These are phyloP conservation scores for Daubentonia madagascariensis DNA, from an alignment of 2,113 vertebrate species.

Conservation along the genomic window DNA sequence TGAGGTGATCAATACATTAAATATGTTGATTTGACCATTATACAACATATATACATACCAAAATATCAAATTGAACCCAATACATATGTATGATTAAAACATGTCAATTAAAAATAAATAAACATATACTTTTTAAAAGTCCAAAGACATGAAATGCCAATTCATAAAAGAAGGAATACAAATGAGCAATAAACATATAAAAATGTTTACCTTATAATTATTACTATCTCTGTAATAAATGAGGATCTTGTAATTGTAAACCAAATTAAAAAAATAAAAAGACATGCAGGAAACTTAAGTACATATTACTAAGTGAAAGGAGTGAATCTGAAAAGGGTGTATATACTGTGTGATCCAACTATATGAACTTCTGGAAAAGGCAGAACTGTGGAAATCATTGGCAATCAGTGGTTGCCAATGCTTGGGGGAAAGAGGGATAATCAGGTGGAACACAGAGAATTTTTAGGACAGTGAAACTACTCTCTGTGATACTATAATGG, in stretches of 20 bases:
- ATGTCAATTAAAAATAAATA: background rate
- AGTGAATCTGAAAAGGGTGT: background rate
- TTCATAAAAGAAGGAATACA: background rate
- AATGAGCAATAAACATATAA: too few species aligned
- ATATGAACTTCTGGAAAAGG: background rate
- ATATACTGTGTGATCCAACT: background rate
- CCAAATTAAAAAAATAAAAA: background rate
- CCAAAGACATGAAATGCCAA: background rate
- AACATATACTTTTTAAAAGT: background rate
- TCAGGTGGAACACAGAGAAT: background rate
- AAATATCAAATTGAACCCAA: background rate
- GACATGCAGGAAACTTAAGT: background rate
- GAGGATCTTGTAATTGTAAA: too few species aligned
- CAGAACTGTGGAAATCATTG: background rate
- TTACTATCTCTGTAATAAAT: background rate
- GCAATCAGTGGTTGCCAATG: background rate
- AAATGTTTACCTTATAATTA: background rate
- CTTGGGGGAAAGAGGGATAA: accelerated
- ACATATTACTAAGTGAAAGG: background rate
- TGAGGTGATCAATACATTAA: background rate
- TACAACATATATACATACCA: background rate
- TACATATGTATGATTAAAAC: background rate
- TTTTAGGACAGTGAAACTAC: background rate
- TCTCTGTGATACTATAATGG: background rate
- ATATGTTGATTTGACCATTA: background rate